A percentile compares a stretch with the other conserved stretches of the same genome.
These are phyloP conservation scores for Empis stercorea DNA, from an alignment of 2,888 invertebrate species.

Conservation along the genomic window DNA sequence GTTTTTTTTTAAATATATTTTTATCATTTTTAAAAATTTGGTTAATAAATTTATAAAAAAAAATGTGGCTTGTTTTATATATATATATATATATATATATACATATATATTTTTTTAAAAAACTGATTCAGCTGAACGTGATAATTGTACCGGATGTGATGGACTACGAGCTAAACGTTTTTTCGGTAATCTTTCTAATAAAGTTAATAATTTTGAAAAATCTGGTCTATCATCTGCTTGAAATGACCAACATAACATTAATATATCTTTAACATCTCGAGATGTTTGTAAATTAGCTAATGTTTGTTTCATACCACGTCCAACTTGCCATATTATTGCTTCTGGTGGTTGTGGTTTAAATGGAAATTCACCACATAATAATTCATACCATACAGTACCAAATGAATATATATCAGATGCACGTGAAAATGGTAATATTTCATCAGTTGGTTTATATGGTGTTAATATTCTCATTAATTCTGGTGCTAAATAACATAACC, in stretches of 20 bases:
- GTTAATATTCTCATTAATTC: constrained; percentile 83
- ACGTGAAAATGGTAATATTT: constrained; percentile 81
- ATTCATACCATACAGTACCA: constrained; percentile 98
- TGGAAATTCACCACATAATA: constrained; percentile 92
- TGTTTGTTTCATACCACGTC: constrained; percentile 91
- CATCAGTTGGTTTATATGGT: constrained; percentile 59
- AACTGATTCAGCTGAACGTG: constrained; percentile 91
- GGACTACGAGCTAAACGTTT: constrained; percentile 93
- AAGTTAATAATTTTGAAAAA: constrained; percentile 72
- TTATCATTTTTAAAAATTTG: too few relatives aligned
- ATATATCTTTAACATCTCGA: constrained; percentile 93
- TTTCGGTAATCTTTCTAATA: constrained; percentile 85
- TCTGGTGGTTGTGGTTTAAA: constrained; percentile 90
- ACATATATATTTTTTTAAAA: too few relatives aligned
- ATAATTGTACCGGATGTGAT: constrained; percentile 94
- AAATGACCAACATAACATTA: constrained; percentile 95
- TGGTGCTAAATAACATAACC: constrained; percentile 97
- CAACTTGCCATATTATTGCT: constrained; percentile 95
- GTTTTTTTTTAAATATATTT: too few relatives aligned
- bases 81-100: too few relatives aligned
- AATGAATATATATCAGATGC: constrained; percentile 95
- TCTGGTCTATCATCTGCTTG: constrained; percentile 75
- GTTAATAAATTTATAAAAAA: too few relatives aligned
- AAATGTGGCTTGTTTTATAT: too few relatives aligned
- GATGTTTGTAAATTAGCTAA: constrained; percentile 88